These are phyloP conservation scores for Seladonia tumulorum DNA, from an alignment of 2,888 invertebrate genomes.

Conservation along the genomic window DNA sequence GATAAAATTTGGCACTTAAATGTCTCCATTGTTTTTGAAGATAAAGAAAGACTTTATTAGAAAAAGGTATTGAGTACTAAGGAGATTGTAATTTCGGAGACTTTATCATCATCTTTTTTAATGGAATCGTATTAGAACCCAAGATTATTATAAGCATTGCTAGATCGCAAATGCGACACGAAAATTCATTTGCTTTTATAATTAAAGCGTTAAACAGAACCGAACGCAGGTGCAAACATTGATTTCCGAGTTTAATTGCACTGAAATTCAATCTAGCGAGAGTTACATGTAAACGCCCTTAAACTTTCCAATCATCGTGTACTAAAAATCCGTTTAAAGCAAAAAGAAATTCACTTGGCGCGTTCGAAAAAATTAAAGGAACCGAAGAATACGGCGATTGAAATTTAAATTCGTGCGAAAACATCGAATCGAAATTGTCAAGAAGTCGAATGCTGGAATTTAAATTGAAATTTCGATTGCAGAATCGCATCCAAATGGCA, in stretches of 20 bases:
- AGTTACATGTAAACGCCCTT: not conserved
- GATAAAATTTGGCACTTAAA: no score
- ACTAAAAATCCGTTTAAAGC: not conserved
- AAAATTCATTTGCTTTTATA: not conserved
- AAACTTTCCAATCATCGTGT: not conserved
- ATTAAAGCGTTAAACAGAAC: not conserved
- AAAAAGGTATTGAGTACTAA: no score
- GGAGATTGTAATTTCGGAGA: no score
- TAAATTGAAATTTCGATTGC: not conserved
- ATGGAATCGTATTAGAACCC: no score
- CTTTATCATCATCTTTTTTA: no score
- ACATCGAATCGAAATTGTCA: not conserved
- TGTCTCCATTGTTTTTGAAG: no score
- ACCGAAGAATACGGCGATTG: not conserved
- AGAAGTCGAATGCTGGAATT: not conserved
- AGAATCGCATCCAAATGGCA: not conserved
- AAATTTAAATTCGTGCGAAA: not conserved
- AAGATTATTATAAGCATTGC: no score
- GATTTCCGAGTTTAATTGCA: not conserved
- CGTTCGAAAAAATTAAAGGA: not conserved
- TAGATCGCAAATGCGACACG: not conserved
- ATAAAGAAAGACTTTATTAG: no score
- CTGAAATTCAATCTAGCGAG: not conserved
- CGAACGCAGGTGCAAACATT: not conserved
- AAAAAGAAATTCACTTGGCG: not conserved